Conservation (phyloP, 2,797 vertebrate species). For the Characodon lateralis region DNA sequence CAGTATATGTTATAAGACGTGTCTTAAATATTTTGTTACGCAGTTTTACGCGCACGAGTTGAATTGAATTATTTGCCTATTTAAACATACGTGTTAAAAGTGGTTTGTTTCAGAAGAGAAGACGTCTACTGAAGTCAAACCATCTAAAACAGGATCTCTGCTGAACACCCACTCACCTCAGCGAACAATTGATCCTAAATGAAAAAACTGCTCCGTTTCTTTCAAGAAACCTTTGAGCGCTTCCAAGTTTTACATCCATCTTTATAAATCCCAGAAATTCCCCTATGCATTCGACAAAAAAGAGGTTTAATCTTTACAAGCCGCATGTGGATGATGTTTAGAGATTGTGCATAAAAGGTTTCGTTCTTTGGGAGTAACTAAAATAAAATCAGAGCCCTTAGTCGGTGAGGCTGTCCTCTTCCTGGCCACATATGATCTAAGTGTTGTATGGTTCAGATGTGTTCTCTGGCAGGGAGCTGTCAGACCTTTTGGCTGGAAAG, state of each 20-base stretch:
- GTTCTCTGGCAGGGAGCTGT: constrained; percentile 98
- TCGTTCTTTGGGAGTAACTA: constrained; percentile 26
- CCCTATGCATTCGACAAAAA: constrained; percentile 55
- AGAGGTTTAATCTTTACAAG: neutral
- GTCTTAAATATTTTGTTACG: neutral
- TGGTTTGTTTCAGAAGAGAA: constrained; percentile 1
- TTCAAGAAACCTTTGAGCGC: constrained; percentile 49
- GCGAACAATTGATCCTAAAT: constrained; percentile 82
- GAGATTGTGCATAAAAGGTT: neutral
- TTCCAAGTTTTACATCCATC: constrained; percentile 42
- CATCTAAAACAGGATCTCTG: constrained; percentile 68
- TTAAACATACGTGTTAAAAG: neutral
- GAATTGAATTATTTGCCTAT: neutral
- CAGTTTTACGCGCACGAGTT: neutral
- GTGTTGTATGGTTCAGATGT: constrained; percentile 95
- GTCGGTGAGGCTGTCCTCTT: constrained; percentile 84
- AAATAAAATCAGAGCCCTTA: constrained; percentile 35
- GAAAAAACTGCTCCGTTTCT: constrained; percentile 64
- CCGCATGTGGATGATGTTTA: constrained; percentile 10
- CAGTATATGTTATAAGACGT: neutral
- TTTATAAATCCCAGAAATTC: constrained; percentile 38
- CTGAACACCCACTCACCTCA: constrained; percentile 92
- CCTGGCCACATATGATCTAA: constrained; percentile 90
- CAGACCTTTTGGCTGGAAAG: constrained; percentile 97
- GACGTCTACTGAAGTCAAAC: constrained; percentile 9